A percentile compares a stretch with the other conserved stretches of the same genome.
Conservation (phyloP, 2,888 invertebrate genomes). For the Charanyca ferruginea region DNA sequence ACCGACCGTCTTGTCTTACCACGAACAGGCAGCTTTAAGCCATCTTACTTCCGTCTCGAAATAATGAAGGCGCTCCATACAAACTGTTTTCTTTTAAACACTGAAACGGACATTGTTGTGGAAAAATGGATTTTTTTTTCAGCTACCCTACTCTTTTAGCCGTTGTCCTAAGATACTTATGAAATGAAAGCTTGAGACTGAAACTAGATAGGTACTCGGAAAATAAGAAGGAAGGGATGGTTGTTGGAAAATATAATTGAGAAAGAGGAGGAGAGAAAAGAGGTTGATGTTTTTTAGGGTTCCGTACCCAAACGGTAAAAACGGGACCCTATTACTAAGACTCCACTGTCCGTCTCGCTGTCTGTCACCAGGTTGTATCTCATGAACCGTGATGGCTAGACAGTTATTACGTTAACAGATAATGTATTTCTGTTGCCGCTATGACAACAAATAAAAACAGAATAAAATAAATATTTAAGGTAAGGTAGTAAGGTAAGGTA, state of each 20-base stretch:
- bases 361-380: too few species aligned
- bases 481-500: too few species aligned
- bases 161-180: slow-evolving; percentile 58
- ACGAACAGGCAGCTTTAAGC: slow-evolving; percentile 70
- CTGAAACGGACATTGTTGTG: slow-evolving; percentile 76
- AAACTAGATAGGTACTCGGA: slow-evolving; percentile 35
- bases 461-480: too few species aligned
- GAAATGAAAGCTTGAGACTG: slow-evolving; percentile 39
- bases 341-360: too few species aligned
- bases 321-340: too few species aligned
- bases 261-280: slow-evolving; percentile 17
- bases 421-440: too few species aligned
- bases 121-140: slow-evolving; percentile 69
- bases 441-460: too few species aligned
- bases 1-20: slow-evolving; percentile 23
- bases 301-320: too few species aligned
- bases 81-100: slow-evolving; percentile 80
- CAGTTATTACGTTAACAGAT: too few species aligned
- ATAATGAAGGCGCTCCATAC: slow-evolving; percentile 81
- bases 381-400: too few species aligned
- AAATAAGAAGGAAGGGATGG: slow-evolving; percentile 20
- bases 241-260: slow-evolving; percentile 45
- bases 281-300: background rate
- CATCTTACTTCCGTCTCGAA: slow-evolving; percentile 75
- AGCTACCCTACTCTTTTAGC: slow-evolving; percentile 44